Evolutionary conservation across 1,140 invertebrate species (phyloP).

Genomic region (Lucilia cuprina): DNA sequence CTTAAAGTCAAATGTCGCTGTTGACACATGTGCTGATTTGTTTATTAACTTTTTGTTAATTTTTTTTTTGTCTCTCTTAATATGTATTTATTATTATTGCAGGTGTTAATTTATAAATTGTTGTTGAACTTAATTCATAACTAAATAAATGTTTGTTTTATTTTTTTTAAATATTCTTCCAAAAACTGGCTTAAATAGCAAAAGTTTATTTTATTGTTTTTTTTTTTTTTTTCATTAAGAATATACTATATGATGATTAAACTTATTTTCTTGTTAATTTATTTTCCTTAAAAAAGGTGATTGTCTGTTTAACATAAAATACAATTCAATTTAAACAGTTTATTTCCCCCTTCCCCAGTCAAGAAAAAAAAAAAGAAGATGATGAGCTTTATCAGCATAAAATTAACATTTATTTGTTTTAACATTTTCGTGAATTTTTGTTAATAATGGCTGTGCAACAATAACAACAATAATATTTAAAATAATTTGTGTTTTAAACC

Average conservation of each 20-base stretch:
- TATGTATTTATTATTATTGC: slow-evolving; percentile 15
- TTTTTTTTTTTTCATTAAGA: not conserved
- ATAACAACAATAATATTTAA: not conserved
- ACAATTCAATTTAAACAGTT: not conserved
- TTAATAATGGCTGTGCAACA: not conserved
- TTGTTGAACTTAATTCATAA: not conserved
- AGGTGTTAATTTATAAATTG: slow-evolving; percentile 21
- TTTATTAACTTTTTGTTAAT: too few species aligned
- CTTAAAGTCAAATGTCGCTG: slow-evolving; percentile 22
- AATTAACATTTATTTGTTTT: slow-evolving; percentile 15
- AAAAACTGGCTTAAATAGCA: too few species aligned
- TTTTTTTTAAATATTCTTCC: too few species aligned
- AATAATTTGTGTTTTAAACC: not conserved
- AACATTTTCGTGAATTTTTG: slow-evolving; percentile 1
- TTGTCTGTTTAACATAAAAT: slow-evolving; percentile 12
- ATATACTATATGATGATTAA: too few species aligned
- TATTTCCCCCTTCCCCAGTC: not conserved
- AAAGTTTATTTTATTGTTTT: not conserved
- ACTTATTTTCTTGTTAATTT: not conserved
- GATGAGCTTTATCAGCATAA: slow-evolving; percentile 8
- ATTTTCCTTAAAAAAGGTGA: not conserved
- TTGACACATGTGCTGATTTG: slow-evolving; percentile 24
- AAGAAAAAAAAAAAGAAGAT: not conserved
- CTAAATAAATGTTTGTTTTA: too few species aligned
- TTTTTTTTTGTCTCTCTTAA: too few species aligned